Percentiles rank a stretch among this genome's conserved stretches.
These are phyloP conservation scores for Paratrypauchen microcephalus DNA, from an alignment of 2,797 vertebrate genomes.

Conservation along the genomic window DNA sequence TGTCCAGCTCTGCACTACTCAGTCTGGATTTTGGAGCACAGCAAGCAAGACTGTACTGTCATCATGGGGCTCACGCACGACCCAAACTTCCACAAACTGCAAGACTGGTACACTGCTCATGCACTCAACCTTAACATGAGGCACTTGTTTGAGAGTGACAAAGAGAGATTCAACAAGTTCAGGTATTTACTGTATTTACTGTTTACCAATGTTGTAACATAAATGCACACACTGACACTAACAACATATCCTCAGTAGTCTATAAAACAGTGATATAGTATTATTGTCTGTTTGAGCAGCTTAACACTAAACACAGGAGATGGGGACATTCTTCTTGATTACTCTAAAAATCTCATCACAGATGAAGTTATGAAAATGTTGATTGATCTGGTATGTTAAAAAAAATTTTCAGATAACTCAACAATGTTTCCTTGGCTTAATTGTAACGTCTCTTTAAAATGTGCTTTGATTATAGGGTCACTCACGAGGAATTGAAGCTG, in stretches of 20 bases:
- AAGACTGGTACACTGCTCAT: conserved; percentile 85
- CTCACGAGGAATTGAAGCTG: conserved; percentile 88
- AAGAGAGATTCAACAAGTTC: conserved; percentile 86
- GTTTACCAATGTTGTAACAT: not conserved
- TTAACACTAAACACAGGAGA: conserved; percentile 83
- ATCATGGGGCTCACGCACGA: conserved; percentile 84
- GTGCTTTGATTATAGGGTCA: conserved; percentile 76
- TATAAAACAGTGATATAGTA: not conserved
- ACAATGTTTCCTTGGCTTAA: not conserved
- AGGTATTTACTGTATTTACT: conserved; percentile 73
- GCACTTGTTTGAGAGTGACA: conserved; percentile 85
- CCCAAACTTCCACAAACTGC: conserved; percentile 84
- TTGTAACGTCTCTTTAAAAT: not conserved
- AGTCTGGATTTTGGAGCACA: conserved; percentile 53
- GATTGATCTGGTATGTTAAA: conserved; percentile 84
- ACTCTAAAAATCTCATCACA: conserved; percentile 94
- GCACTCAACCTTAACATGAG: conserved; percentile 83
- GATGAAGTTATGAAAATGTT: conserved; percentile 91
- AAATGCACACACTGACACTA: not conserved
- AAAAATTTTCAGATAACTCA: not conserved
- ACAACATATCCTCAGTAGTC: not conserved
- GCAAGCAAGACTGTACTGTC: conserved; percentile 36
- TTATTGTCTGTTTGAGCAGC: conserved; percentile 66
- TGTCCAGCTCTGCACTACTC: conserved; percentile 52
- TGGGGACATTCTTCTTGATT: conserved; percentile 93